Base-by-base conservation (phyloP, 2,888 invertebrate species). In the Drosophila flavopinicola region DNA sequence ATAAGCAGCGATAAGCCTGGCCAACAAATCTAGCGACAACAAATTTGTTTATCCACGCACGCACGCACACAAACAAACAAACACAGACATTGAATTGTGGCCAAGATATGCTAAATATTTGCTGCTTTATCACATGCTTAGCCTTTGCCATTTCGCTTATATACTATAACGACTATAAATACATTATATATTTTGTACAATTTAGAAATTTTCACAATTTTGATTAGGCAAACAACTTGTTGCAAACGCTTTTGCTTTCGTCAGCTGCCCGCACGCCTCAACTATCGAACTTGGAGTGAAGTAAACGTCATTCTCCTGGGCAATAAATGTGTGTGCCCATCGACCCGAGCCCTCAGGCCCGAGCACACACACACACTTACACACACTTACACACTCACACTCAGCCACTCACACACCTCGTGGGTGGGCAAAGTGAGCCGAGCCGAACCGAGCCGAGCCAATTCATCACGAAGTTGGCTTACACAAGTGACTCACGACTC, bases 1-100 rank as follows among this genome's bases (percentile, higher is more conserved):
- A 30, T n/a, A n/a, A n/a, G n/a, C n/a, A n/a, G n/a, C 29, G 85
- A 78, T 78, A 78, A 78, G 60, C 37, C 63, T 29, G 37, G 33
- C 53, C 30, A 63, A 44, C 53, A 54, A 57, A 52, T 6, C 59
- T 57, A 42, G 37, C 48, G 29, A 41, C 20, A 48, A 37, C 13
- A 38, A 38, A 25, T 58, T 77, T 74, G 75, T 74, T 71, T 74
- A 71, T 75, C 52, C 75, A 45, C 69, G 64, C 54, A 67, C n/a
- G n/a, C 33, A 39, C 35, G 32, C 38, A 32, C 38, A 44, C 56
- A 52, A 25, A 7, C 17, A 32, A 11, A 25, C 44, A 38, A 9
- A 10, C 6, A 37, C 35, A 25, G 17, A 48, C 32, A 27, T 37
- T 10, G 11, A 24, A 11, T 5, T 42, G 11, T 29, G 23, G 30